A percentile compares a stretch with the other conserved stretches of the same genome.
Conservation (phyloP, 2,888 invertebrate species). For the Crepidodera aurea region DNA sequence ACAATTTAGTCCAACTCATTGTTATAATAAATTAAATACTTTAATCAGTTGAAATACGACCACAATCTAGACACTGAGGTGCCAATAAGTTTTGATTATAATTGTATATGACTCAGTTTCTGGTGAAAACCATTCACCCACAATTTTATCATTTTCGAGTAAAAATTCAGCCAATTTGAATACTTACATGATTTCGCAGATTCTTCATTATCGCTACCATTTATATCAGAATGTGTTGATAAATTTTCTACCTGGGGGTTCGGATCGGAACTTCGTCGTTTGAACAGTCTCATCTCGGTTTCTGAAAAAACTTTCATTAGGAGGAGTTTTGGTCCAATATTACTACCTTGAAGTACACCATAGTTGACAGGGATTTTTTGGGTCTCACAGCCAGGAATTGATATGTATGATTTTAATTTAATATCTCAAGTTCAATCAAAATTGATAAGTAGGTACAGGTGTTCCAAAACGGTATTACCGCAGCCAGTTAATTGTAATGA, state of each 20-base stretch:
- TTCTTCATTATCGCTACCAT: conserved; percentile 40
- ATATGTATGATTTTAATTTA: too few relatives aligned
- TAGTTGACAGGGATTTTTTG: too few relatives aligned
- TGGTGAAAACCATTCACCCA: conserved; percentile 6
- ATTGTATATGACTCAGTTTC: conserved; percentile 2
- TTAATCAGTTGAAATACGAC: not conserved
- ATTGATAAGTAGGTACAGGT: too few relatives aligned
- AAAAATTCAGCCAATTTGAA: not conserved
- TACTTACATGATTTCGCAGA: conserved; percentile 45
- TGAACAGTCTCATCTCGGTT: conserved; percentile 64
- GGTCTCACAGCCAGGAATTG: too few relatives aligned
- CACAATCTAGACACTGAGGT: not conserved
- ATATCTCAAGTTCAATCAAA: too few relatives aligned
- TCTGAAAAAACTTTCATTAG: too few relatives aligned
- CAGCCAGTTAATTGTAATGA: too few relatives aligned
- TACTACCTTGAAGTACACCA: too few relatives aligned
- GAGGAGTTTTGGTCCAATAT: too few relatives aligned
- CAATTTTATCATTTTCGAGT: conserved; percentile 1
- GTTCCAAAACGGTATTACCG: too few relatives aligned
- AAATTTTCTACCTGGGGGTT: conserved; percentile 67
- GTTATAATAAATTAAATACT: not conserved
- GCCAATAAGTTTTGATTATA: conserved; percentile 10
- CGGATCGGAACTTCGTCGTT: conserved; percentile 65
- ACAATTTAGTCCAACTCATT: too few relatives aligned
- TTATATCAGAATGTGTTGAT: conserved; percentile 58